phyloP scores from a whole-genome alignment of 2,888 invertebrate species.

The Onthophagus sagittarius region DNA sequence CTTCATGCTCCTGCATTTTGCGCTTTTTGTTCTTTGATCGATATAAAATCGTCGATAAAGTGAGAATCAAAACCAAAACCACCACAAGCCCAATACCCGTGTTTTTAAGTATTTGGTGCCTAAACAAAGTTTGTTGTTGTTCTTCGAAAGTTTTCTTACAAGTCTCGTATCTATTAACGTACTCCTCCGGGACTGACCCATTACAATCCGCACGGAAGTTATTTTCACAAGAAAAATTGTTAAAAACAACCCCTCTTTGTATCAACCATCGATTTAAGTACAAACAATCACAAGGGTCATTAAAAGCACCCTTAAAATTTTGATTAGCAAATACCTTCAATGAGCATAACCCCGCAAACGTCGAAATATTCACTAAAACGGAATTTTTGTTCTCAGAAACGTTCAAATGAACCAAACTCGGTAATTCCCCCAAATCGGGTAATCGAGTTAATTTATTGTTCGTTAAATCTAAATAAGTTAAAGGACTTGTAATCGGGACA shows the following conservation, averaged over 20 bases:
- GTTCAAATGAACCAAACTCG: conserved; percentile 39
- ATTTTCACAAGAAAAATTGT: conserved; percentile 34
- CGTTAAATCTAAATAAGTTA: conserved; percentile 41
- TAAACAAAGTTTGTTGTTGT: conserved; percentile 11
- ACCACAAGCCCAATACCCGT: conserved; percentile 15
- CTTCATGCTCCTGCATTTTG: background rate
- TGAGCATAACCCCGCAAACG: conserved; percentile 44
- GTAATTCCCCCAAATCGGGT: conserved; percentile 34
- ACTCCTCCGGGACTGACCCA: conserved; percentile 20
- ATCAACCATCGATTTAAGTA: conserved; percentile 40
- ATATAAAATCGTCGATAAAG: background rate
- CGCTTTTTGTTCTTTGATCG: conserved; percentile 1
- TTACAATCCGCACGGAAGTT: conserved; percentile 33
- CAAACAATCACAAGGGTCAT: conserved; percentile 43
- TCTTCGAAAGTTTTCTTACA: conserved; percentile 26
- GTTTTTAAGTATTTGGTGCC: conserved; percentile 17
- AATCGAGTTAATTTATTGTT: conserved; percentile 35
- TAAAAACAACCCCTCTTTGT: conserved; percentile 36
- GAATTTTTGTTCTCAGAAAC: conserved; percentile 39
- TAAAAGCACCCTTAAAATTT: conserved; percentile 37
- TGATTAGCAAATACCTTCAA: conserved; percentile 36
- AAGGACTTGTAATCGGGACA: conserved; percentile 40
- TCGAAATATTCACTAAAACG: conserved; percentile 31
- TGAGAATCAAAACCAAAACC: conserved; percentile 12
- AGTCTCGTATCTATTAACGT: conserved; percentile 21